These are phyloP conservation scores for Pseudoips prasinana DNA, from an alignment of 2,888 invertebrate genomes.

Conservation along the genomic window DNA sequence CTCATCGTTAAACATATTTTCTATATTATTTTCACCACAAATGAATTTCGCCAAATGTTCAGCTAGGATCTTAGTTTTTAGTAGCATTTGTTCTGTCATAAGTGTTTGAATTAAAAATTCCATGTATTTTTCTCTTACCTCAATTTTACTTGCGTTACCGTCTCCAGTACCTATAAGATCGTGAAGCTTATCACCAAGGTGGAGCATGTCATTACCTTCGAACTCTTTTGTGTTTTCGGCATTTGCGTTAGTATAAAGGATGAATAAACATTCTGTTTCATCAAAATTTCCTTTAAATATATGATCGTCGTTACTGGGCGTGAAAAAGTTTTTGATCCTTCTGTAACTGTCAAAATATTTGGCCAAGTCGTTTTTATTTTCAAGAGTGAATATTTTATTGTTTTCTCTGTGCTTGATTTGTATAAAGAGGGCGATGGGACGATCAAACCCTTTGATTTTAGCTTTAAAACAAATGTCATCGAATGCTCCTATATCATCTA, in stretches of 20 bases:
- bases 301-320: conserved; percentile 2
- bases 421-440: conserved; percentile 17
- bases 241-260: conserved; percentile 24
- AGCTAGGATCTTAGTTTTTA: conserved; percentile 5
- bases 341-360: conserved; percentile 19
- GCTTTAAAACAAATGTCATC: conserved; percentile 27
- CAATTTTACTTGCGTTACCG: conserved; percentile 1
- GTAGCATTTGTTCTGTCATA: conserved; percentile 9
- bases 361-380: conserved; percentile 6
- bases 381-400: conserved; percentile 4
- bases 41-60: conserved; percentile 9
- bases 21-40: not conserved
- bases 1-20: conserved; percentile 17
- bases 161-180: conserved; percentile 18
- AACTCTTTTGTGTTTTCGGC: conserved; percentile 7
- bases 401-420: conserved; percentile 27
- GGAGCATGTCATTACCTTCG: no score
- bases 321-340: conserved; percentile 14
- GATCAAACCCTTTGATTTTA: conserved; percentile 9
- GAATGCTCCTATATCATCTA: conserved; percentile 22
- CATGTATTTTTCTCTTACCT: conserved; percentile 8
- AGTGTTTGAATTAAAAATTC: conserved; percentile 13
- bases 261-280: conserved; percentile 16
- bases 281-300: conserved; percentile 13
- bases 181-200: conserved; percentile 1